Evolutionary conservation across 2,113 vertebrate genomes (phyloP), one percentile per base, ranked within the genome.

Genomic region (human): DNA sequence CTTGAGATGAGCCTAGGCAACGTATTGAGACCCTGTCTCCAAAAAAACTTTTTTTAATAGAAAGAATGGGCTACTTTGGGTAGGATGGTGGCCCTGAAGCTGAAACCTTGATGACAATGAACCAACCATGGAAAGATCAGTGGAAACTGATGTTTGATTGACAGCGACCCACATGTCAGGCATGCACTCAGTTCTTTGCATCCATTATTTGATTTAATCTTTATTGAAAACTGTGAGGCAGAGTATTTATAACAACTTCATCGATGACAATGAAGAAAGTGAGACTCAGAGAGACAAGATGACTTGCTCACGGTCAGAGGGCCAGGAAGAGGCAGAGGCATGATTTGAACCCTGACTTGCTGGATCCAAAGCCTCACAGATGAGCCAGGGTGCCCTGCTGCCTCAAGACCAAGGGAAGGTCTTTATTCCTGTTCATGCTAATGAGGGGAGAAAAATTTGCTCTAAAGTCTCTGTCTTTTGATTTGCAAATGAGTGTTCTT

Each of bases 121-220:
- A 35, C 16, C 3, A 18, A 8, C 13, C 2, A 0, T 9, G n/a
- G 43, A 32, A 38, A 25, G 23, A 45, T 48, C 32, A 30, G 18
- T 8, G 68, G 64, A 88, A 32, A 16, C 10, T 0, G 3, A 2
- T 0, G 0, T 38, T 93, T 87, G 23, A 18, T 5, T 1, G 48
- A 64, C 32, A 38, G 57, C 35, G 11, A 18, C 70, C 45, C 1
- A 8, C 7, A 0, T 3, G 0, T 16, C 7, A 48, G 38, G 35
- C 12, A 8, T 12, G 16, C 2, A 6, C 32, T 25, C 2, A 0
- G 4, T 38, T n/a, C 78, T 59, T 78, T 23, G 9, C n/a, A 17
- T 27, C 64, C 30, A 0, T 59, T 22, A 25, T 57, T 92, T 84
- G 66, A 23, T 64, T 72, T 18, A 30, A 66, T 83, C n/a, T 20